phyloP scores from a whole-genome alignment of 53 echinoderm and acorn worm genomes.

The Patiria pectinifera region DNA sequence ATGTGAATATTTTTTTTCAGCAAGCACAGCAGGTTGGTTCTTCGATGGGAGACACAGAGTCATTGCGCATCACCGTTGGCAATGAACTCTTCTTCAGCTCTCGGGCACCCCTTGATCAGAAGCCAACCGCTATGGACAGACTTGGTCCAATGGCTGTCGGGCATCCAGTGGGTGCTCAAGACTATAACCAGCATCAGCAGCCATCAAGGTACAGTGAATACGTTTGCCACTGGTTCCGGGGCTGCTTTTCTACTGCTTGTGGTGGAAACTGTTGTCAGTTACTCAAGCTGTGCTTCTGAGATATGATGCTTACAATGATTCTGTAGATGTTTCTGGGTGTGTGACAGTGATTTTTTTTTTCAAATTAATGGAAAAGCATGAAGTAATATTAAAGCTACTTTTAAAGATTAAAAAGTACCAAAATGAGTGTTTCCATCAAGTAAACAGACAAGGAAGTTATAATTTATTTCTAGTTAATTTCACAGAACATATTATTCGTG shows the following conservation, averaged over 20 bases:
- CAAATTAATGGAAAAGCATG: too few relatives aligned
- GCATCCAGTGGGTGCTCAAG: background rate
- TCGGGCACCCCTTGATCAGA: slow-evolving; percentile 25
- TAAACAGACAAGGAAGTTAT: too few relatives aligned
- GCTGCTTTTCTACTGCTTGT: background rate
- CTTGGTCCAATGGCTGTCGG: slow-evolving; percentile 54
- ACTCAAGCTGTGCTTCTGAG: too few relatives aligned
- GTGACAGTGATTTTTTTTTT: too few relatives aligned
- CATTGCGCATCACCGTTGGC: slow-evolving; percentile 73
- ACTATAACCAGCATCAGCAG: slow-evolving; percentile 28
- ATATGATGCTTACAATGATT: too few relatives aligned
- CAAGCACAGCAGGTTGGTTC: background rate
- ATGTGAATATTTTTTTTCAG: slow-evolving; percentile 9
- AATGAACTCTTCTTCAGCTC: slow-evolving; percentile 60
- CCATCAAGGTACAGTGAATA: slow-evolving; percentile 34
- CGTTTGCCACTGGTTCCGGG: background rate
- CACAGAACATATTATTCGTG: too few relatives aligned
- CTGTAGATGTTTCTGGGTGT: too few relatives aligned
- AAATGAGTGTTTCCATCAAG: too few relatives aligned
- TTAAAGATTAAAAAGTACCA: too few relatives aligned
- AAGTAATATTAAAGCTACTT: too few relatives aligned
- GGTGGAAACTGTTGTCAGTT: background rate
- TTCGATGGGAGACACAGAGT: slow-evolving; percentile 58
- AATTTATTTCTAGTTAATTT: too few relatives aligned
- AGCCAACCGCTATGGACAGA: slow-evolving; percentile 61